Evolutionary conservation across 2,797 vertebrate genomes (phyloP).

Genomic region (Denticeps clupeoides): DNA sequence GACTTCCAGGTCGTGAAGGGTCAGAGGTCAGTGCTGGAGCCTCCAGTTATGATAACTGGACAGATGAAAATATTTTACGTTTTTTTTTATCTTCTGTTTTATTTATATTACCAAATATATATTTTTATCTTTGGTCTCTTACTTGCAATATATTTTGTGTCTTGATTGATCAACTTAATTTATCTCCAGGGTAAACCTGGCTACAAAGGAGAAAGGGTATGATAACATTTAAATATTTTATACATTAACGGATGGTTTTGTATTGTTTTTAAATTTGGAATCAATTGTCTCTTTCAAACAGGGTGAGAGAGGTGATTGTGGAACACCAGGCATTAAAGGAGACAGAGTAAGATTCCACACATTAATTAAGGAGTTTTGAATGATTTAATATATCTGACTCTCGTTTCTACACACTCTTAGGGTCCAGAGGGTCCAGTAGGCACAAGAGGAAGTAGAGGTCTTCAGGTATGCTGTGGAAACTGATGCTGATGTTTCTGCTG

Average conservation of each 20-base stretch:
- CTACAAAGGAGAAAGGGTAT: not conserved
- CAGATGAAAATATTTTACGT: too few relatives aligned
- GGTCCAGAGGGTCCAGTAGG: slow-evolving; percentile 72
- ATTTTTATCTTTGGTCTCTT: too few relatives aligned
- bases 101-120: too few relatives aligned
- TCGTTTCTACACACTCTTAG: too few relatives aligned
- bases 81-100: too few relatives aligned
- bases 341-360: slow-evolving; percentile 60
- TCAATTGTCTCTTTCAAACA: too few relatives aligned
- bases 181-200: not conserved
- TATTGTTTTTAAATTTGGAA: not conserved
- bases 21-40: not conserved
- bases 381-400: too few relatives aligned
- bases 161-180: too few relatives aligned
- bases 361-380: too few relatives aligned
- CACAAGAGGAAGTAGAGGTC: slow-evolving; percentile 64
- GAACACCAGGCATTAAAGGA: slow-evolving; percentile 78
- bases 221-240: slow-evolving; percentile 14
- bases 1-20: not conserved
- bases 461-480: slow-evolving; percentile 56
- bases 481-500: not conserved
- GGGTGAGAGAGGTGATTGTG: slow-evolving; percentile 83
- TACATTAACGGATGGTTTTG: too few relatives aligned
- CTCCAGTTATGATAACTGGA: too few relatives aligned
- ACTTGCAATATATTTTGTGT: too few relatives aligned